These are phyloP conservation scores for Solea solea DNA, from an alignment of 2,113 vertebrate species.

Conservation along the genomic window DNA sequence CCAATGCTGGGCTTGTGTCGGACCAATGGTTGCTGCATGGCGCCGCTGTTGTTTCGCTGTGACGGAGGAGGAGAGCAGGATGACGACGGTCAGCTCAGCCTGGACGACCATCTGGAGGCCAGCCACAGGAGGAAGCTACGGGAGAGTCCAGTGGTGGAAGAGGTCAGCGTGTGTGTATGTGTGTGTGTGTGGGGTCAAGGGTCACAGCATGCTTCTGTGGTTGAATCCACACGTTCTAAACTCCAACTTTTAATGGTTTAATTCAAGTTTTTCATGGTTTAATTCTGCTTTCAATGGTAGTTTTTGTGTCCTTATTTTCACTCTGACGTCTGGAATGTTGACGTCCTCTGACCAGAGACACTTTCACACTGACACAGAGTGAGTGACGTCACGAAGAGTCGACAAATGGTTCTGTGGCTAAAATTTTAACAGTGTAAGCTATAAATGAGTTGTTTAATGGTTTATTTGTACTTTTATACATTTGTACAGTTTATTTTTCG, in stretches of 20 bases:
- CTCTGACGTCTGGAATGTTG: too few species aligned
- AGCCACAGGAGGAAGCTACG: not conserved
- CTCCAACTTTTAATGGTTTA: too few species aligned
- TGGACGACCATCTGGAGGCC: conserved; percentile 50
- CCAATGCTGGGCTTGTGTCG: conserved; percentile 63
- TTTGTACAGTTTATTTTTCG: too few species aligned
- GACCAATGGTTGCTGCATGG: conserved; percentile 63
- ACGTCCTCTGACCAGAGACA: too few species aligned
- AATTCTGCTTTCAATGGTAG: too few species aligned
- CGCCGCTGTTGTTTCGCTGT: conserved; percentile 41
- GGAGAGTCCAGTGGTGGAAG: conserved; percentile 1
- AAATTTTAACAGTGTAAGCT: too few species aligned
- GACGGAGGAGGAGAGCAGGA: not conserved
- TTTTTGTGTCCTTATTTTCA: too few species aligned
- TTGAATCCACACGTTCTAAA: too few species aligned
- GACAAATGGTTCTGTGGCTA: too few species aligned
- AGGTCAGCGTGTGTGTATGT: conserved; percentile 51
- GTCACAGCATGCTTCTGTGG: not conserved
- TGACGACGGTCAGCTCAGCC: conserved; percentile 48
- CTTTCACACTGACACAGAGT: not conserved
- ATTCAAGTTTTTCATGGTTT: too few species aligned
- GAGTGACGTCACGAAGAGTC: not conserved
- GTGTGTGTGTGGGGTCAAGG: conserved; percentile 8
- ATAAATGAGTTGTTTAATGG: too few species aligned
- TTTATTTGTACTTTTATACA: too few species aligned